Conservation (phyloP, 2,797 vertebrate species). For the Sebastes matsubarae region DNA sequence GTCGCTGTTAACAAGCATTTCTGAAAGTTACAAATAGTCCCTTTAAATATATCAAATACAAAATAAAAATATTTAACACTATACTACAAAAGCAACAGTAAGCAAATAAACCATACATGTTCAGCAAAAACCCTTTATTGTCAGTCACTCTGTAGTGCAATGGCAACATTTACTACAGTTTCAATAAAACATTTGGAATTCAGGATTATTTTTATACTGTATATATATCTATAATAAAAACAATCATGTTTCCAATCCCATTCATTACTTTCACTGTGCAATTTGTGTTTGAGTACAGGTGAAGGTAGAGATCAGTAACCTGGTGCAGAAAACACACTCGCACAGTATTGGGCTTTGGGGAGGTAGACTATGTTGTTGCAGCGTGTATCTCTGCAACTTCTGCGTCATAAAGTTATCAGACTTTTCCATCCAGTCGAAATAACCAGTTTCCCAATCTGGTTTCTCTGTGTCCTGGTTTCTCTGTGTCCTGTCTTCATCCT, state of each 20-base stretch:
- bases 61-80: background rate
- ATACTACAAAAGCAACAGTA: background rate
- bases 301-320: background rate
- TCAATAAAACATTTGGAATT: background rate
- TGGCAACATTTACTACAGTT: background rate
- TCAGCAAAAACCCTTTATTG: constrained; percentile 16
- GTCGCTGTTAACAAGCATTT: too few relatives aligned
- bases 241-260: background rate
- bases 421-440: background rate
- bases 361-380: background rate
- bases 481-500: background rate
- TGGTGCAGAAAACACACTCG: background rate
- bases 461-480: background rate
- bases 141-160: background rate
- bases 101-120: background rate
- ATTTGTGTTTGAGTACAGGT: background rate
- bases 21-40: too few relatives aligned
- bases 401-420: background rate
- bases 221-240: background rate
- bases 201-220: background rate
- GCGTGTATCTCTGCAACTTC: background rate
- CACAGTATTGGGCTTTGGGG: background rate
- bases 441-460: background rate
- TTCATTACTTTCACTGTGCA: background rate
- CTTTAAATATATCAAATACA: too few relatives aligned